These are phyloP conservation scores for Merodon equestris DNA, from an alignment of 2,888 invertebrate genomes.

Conservation along the genomic window DNA sequence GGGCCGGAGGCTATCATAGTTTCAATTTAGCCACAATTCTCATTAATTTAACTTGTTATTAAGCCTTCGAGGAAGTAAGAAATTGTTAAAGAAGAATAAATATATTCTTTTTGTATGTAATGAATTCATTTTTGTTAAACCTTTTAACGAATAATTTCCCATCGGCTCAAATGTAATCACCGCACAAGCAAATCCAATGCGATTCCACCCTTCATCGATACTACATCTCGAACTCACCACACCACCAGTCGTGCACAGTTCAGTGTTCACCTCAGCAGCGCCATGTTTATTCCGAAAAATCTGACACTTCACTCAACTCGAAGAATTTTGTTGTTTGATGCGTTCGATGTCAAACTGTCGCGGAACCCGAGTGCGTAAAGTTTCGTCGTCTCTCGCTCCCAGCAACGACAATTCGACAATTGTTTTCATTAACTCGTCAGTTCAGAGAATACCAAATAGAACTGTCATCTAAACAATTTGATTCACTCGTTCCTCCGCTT, in stretches of 20 bases:
- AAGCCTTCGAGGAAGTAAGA: no score
- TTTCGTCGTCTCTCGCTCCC: slow-evolving; percentile 37
- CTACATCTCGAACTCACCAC: slow-evolving; percentile 26
- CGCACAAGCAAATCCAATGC: slow-evolving; percentile 13
- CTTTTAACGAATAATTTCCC: no score
- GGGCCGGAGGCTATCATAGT: no score
- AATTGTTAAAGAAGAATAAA: no score
- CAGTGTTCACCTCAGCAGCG: slow-evolving; percentile 35
- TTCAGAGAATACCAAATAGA: slow-evolving; percentile 25
- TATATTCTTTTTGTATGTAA: no score
- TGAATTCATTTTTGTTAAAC: no score
- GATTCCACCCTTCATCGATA: slow-evolving; percentile 8
- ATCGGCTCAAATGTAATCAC: not conserved
- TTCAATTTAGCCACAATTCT: no score
- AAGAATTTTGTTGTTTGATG: slow-evolving; percentile 52
- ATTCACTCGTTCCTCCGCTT: not conserved
- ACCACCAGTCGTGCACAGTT: slow-evolving; percentile 7
- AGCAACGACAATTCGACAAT: slow-evolving; percentile 53
- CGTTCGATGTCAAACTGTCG: slow-evolving; percentile 57
- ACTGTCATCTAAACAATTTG: not conserved
- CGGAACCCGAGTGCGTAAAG: slow-evolving; percentile 59
- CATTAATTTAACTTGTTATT: no score
- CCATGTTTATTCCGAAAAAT: slow-evolving; percentile 63
- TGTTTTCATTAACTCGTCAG: slow-evolving; percentile 47
- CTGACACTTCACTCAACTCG: slow-evolving; percentile 52